Evolutionary conservation across 2,888 invertebrate species (phyloP).

Genomic region (Pherbina coryleti): DNA sequence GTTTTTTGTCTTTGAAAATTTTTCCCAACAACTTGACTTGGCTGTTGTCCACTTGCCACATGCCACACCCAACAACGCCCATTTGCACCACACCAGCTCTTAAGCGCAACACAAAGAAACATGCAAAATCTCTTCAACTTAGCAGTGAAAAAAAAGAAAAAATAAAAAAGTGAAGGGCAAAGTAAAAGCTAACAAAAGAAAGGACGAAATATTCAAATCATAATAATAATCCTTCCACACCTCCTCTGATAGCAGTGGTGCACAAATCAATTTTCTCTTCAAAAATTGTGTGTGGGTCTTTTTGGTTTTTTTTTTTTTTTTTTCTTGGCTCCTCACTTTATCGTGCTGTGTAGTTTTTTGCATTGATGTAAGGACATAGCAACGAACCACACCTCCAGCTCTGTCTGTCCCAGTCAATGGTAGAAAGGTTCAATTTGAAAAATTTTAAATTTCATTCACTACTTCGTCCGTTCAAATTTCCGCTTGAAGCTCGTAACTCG

Average conservation of each 20-base stretch:
- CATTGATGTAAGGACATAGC: constrained; percentile 1
- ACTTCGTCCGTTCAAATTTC: constrained; percentile 37
- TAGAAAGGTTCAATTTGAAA: constrained; percentile 35
- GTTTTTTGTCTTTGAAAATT: constrained; percentile 17
- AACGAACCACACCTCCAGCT: not conserved
- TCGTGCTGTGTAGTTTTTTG: not conserved
- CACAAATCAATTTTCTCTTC: constrained; percentile 36
- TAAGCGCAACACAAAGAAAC: not conserved
- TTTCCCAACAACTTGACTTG: constrained; percentile 25
- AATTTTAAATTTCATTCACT: constrained; percentile 35
- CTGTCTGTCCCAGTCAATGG: not conserved
- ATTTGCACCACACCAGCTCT: not conserved
- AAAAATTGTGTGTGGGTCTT: not conserved
- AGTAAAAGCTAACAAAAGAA: constrained; percentile 17
- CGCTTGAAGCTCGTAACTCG: constrained; percentile 12
- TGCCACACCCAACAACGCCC: not conserved
- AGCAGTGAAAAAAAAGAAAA: not conserved
- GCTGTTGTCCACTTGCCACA: not conserved
- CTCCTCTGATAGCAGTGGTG: not conserved
- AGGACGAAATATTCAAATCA: constrained; percentile 36
- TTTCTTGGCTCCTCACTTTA: not conserved
- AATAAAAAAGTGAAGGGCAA: not conserved
- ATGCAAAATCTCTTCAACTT: not conserved
- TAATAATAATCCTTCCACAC: constrained; percentile 39
- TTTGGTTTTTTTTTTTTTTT: not conserved